These are phyloP conservation scores for Nothocercus julius DNA, from an alignment of 2,113 vertebrate genomes.

Conservation along the genomic window DNA sequence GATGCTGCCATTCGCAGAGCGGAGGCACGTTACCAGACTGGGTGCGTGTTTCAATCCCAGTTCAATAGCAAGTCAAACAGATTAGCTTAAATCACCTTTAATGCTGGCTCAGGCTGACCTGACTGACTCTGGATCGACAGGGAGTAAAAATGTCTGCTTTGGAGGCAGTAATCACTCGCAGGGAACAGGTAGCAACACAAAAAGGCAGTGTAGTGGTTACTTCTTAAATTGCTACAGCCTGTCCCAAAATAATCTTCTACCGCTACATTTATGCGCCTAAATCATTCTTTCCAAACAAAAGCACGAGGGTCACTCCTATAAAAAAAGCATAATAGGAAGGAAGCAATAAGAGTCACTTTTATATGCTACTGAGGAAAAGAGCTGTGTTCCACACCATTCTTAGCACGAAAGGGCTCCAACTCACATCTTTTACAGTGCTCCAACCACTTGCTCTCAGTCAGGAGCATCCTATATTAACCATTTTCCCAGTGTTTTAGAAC, in stretches of 20 bases:
- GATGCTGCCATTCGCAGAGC: not conserved
- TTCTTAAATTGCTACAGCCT: not conserved
- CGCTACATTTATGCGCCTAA: not conserved
- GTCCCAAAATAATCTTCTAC: conserved; percentile 22
- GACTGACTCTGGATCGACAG: not conserved
- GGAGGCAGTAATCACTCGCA: not conserved
- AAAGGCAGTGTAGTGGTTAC: not conserved
- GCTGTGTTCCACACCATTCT: not conserved
- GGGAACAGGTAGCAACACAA: not conserved
- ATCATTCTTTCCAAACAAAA: not conserved
- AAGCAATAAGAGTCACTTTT: not conserved
- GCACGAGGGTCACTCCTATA: not conserved
- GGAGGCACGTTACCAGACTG: not conserved
- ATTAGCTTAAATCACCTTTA: conserved; percentile 37
- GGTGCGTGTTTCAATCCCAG: not conserved
- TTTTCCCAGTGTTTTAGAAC: not conserved
- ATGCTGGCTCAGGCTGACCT: not conserved
- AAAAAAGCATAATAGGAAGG: not conserved
- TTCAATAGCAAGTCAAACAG: conserved; percentile 16
- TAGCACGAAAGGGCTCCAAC: not conserved
- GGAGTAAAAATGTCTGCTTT: not conserved
- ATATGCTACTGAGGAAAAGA: not conserved
- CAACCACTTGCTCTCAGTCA: not conserved
- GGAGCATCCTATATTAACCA: not conserved
- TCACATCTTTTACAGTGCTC: not conserved